Evolutionary conservation across 2,797 vertebrate genomes (phyloP).

Genomic region (Dermochelys coriacea): DNA sequence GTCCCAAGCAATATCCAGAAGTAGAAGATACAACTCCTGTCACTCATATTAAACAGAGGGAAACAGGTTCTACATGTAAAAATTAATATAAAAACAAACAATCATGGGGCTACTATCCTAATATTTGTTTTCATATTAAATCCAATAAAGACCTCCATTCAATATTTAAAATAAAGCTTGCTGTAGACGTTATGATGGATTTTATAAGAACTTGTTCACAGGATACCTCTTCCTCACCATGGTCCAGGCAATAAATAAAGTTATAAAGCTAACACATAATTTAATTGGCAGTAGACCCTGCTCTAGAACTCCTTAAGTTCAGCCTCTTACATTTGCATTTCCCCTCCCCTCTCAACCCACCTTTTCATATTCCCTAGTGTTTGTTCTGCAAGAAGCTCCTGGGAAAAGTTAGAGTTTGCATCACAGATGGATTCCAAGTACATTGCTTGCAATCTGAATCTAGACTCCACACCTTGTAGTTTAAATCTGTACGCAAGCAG

Average conservation of each 20-base stretch:
- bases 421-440: not conserved
- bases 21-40: not conserved
- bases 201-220: not conserved
- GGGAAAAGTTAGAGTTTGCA: not conserved
- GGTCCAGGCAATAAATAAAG: not conserved
- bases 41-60: not conserved
- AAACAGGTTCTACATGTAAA: not conserved
- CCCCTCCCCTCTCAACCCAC: not conserved
- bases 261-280: not conserved
- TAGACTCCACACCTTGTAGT: not conserved
- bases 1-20: not conserved
- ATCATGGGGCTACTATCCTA: not conserved
- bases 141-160: constrained; percentile 10
- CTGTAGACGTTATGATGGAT: not conserved
- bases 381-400: not conserved
- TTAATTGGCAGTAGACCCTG: not conserved
- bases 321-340: not conserved
- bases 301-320: not conserved
- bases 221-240: not conserved
- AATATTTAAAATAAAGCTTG: constrained; percentile 2
- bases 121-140: constrained; percentile 32
- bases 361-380: not conserved
- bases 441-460: not conserved
- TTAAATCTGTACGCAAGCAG: constrained; percentile 20
- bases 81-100: not conserved